phyloP scores from a whole-genome alignment of 2,113 vertebrate species.

The Carollia perspicillata region DNA sequence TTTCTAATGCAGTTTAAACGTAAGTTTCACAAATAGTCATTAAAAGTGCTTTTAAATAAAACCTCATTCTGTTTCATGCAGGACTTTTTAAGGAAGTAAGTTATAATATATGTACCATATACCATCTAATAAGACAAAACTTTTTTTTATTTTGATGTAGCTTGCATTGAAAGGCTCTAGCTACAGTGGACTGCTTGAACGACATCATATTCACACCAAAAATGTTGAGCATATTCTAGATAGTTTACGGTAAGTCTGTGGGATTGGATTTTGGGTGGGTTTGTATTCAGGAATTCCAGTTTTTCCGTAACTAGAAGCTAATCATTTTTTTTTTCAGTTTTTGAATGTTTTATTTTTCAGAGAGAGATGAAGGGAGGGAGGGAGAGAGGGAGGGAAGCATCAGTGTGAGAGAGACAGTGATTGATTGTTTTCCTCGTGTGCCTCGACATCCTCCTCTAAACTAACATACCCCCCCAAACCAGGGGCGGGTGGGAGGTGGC shows the following conservation, averaged over 20 bases:
- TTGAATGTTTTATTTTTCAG: background rate
- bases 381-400: background rate
- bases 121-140: constrained; percentile 16
- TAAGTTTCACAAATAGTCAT: background rate
- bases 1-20: constrained; percentile 38
- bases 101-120: background rate
- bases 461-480: no score
- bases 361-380: background rate
- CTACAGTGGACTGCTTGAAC: constrained; percentile 94
- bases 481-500: no score
- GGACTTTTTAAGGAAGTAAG: background rate
- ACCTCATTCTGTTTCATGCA: background rate
- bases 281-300: background rate
- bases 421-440: no score
- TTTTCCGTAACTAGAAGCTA: background rate
- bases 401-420: background rate
- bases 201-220: constrained; percentile 94
- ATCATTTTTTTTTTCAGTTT: background rate
- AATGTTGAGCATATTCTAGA: constrained; percentile 93
- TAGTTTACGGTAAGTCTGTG: constrained; percentile 88
- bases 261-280: background rate
- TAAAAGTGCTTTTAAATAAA: background rate
- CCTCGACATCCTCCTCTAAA: no score
- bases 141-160: constrained; percentile 79
- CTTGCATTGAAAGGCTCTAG: constrained; percentile 97